Evolutionary conservation across 2,888 invertebrate genomes (phyloP).

Genomic region (Lasioglossum pauxillum): DNA sequence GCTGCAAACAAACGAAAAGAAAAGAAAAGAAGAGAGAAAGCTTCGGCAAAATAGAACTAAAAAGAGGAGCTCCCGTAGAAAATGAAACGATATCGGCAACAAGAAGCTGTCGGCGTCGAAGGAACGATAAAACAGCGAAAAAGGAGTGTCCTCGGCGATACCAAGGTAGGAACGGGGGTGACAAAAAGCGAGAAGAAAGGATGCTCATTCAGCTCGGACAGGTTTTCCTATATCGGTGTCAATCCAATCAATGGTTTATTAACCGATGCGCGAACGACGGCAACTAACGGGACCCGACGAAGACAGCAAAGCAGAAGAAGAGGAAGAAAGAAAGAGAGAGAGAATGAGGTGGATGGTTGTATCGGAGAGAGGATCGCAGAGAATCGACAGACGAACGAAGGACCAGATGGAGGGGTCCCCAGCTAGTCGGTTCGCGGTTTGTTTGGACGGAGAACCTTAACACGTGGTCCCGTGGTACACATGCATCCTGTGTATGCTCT

Average conservation of each 20-base stretch:
- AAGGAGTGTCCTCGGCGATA: conserved; percentile 7
- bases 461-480: conserved; percentile 75
- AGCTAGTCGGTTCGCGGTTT: conserved; percentile 64
- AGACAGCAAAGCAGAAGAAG: conserved; percentile 53
- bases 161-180: neutral
- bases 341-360: conserved; percentile 45
- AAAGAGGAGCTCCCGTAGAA: neutral
- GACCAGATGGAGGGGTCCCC: conserved; percentile 12
- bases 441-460: conserved; percentile 76
- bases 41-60: neutral
- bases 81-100: conserved; percentile 29
- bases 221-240: conserved; percentile 80
- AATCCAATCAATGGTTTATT: conserved; percentile 84
- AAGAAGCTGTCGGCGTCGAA: conserved; percentile 25
- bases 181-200: conserved; percentile 45
- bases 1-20: neutral
- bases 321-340: neutral
- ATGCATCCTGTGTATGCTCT: conserved; percentile 65
- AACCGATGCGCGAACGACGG: conserved; percentile 79
- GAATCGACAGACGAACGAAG: conserved; percentile 65
- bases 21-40: neutral
- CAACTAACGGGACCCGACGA: conserved; percentile 44
- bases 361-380: conserved; percentile 60
- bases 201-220: conserved; percentile 77
- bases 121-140: conserved; percentile 37